Evolutionary conservation across 2,888 invertebrate species (phyloP).

Genomic region (Dione juno): DNA sequence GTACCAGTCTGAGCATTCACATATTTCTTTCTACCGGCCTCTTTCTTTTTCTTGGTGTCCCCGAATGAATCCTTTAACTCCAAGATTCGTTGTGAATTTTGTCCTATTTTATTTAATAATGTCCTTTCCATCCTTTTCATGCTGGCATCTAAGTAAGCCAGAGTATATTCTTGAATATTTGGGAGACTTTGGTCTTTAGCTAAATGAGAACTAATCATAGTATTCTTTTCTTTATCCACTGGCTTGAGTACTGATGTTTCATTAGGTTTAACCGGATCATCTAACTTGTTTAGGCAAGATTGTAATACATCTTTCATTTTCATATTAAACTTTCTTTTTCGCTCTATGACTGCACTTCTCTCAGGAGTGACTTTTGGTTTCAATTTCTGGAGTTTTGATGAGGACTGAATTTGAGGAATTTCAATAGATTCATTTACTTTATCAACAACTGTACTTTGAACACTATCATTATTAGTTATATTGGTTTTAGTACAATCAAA

Average conservation of each 20-base stretch:
- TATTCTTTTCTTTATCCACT: constrained; percentile 24
- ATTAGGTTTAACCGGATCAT: constrained; percentile 34
- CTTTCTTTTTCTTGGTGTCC: constrained; percentile 37
- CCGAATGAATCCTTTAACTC: constrained; percentile 58
- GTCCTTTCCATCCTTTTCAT: constrained; percentile 68
- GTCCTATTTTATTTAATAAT: constrained; percentile 68
- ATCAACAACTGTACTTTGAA: constrained; percentile 4
- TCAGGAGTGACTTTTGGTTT: constrained; percentile 64
- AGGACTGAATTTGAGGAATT: constrained; percentile 7
- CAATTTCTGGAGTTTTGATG: constrained; percentile 39
- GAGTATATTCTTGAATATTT: constrained; percentile 55
- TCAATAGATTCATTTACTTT: constrained; percentile 9
- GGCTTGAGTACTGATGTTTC: constrained; percentile 26
- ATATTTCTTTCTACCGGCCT: constrained; percentile 46
- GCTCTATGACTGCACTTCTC: constrained; percentile 67
- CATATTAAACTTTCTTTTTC: constrained; percentile 75
- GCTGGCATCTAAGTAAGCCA: constrained; percentile 65
- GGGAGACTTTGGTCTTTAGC: constrained; percentile 50
- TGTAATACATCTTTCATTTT: constrained; percentile 70
- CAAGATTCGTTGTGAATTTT: constrained; percentile 65
- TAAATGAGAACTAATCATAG: constrained; percentile 31
- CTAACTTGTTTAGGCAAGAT: constrained; percentile 61
- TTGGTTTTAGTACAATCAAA: constrained; percentile 13
- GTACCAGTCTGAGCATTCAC: constrained; percentile 57
- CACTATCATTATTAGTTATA: constrained; percentile 12